These are phyloP conservation scores for Pandemis corylana DNA, from an alignment of 2,888 invertebrate species.

Conservation along the genomic window DNA sequence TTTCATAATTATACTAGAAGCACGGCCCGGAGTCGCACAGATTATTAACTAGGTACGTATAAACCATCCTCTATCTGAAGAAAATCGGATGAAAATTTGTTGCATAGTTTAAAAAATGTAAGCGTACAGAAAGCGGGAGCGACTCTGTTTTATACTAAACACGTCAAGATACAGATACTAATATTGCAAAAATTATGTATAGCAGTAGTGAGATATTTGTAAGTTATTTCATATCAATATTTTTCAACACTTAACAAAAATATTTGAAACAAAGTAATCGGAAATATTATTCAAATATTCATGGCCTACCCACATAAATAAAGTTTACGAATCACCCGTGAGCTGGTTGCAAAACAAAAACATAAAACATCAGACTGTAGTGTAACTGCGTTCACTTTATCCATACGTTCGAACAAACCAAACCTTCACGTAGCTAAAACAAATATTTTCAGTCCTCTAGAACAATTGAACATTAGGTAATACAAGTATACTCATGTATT, in stretches of 20 bases:
- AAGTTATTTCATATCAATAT: too few relatives aligned
- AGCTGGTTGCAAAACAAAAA: slow-evolving; percentile 7
- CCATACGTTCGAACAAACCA: background rate
- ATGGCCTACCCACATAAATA: slow-evolving; percentile 8
- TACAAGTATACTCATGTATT: background rate
- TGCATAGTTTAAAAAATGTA: too few relatives aligned
- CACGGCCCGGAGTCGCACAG: too few relatives aligned
- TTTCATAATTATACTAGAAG: too few relatives aligned
- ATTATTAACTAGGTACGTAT: too few relatives aligned
- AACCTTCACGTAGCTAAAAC: background rate
- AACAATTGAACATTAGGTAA: background rate
- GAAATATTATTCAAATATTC: slow-evolving; percentile 8
- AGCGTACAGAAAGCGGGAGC: too few relatives aligned
- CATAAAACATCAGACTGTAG: slow-evolving; percentile 9
- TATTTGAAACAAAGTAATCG: slow-evolving; percentile 19
- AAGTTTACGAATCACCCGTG: slow-evolving; percentile 16
- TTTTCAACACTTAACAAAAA: background rate
- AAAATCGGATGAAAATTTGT: too few relatives aligned
- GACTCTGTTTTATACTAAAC: too few relatives aligned
- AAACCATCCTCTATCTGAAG: too few relatives aligned
- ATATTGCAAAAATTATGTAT: too few relatives aligned
- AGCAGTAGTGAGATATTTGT: too few relatives aligned
- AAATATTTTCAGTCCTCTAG: background rate
- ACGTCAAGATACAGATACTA: too few relatives aligned
- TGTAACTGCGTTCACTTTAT: slow-evolving; percentile 6